Evolutionary conservation across 2,113 vertebrate species (phyloP), one percentile per base, ranked within the genome.

Genomic region (Melanerpes formicivorus): DNA sequence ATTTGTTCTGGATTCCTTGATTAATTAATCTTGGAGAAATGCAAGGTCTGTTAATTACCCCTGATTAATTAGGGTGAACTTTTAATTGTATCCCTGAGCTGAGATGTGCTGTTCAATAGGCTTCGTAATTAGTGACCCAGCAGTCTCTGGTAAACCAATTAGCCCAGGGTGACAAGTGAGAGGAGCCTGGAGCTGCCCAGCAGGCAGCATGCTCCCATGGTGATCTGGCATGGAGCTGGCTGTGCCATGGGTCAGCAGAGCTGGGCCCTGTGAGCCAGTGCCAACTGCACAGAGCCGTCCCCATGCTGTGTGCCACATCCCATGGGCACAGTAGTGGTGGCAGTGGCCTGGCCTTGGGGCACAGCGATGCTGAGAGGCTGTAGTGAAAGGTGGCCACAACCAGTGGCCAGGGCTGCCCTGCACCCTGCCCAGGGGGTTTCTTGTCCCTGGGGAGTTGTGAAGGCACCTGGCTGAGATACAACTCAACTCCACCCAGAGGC

Each of bases 11-110:
- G 87, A 96, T 94, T 96, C 95, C 95, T 96, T 96, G 95, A 97
- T 98, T 95, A 97, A 97, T 98, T 96, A 97, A 97, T 96, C 96
- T 97, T 90, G 79, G 95, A 91, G 95, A 97, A 97, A 96, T 97
- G 96, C 95, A 96, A 97, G 93, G 95, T 94, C 96, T 97, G 95
- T 98, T 98, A 98, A 98, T 98, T 98, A 98, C 97, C 94, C 96
- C 90, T 97, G 97, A 97, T 98, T 98, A 98, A 98, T 98, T 98
- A 98, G 97, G 97, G 97, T 95, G 97, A 97, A 97, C 97, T 98
- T 97, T 97, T 98, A 98, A 98, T 98, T 98, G 97, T 97, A 96
- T 98, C 97, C 94, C 96, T 96, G 90, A 98, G 96, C 96, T 94
- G 95, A 96, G 96, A 95, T 88, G 90, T 59, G 96, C 94, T 32